Conservation (phyloP, 2,888 invertebrate genomes). For the Isoperla grammatica region DNA sequence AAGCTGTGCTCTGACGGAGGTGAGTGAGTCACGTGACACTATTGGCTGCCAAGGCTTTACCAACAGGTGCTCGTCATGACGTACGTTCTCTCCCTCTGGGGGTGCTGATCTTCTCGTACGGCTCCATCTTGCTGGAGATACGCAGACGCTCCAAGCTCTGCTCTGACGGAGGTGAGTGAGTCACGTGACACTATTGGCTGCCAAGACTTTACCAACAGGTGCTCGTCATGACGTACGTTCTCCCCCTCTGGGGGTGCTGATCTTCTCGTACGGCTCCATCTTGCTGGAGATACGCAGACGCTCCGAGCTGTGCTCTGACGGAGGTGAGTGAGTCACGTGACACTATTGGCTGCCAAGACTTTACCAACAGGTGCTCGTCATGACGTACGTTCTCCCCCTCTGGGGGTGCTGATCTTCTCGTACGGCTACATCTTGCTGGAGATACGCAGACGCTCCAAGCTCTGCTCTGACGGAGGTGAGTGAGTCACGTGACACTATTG, state of each 20-base stretch:
- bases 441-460: conserved; percentile 67
- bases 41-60: no score
- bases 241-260: conserved; percentile 78
- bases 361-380: no score
- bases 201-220: no score
- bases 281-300: conserved; percentile 75
- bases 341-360: no score
- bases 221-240: conserved; percentile 82
- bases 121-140: conserved; percentile 81
- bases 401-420: conserved; percentile 78
- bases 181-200: no score
- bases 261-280: conserved; percentile 85
- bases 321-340: no score
- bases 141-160: conserved; percentile 63
- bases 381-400: conserved; percentile 84
- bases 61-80: conserved; percentile 82
- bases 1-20: no score
- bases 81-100: conserved; percentile 80
- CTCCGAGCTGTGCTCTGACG: no score
- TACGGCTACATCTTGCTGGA: conserved; percentile 84
- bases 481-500: no score
- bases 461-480: no score
- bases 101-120: conserved; percentile 83
- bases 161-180: no score
- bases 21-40: no score